These are phyloP conservation scores for Contarinia nasturtii DNA, from an alignment of 1,140 invertebrate species.

Conservation along the genomic window DNA sequence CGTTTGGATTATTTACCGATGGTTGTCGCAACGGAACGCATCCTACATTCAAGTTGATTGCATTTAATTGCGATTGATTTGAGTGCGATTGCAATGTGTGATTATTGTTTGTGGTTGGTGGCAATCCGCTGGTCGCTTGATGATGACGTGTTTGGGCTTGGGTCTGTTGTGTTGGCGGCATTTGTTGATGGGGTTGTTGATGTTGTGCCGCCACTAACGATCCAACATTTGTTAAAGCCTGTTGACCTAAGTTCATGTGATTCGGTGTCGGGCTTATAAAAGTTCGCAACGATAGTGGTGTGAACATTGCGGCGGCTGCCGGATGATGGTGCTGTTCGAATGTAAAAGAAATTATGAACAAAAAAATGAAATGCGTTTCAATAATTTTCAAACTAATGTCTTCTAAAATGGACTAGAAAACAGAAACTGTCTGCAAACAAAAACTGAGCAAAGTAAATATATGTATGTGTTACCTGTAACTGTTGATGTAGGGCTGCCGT, in stretches of 20 bases:
- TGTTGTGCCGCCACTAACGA: neutral
- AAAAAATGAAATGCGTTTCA: too few species aligned
- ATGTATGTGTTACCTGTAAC: neutral
- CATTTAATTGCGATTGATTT: constrained; percentile 6
- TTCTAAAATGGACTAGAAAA: too few species aligned
- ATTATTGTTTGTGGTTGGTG: neutral
- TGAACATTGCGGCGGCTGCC: constrained; percentile 8
- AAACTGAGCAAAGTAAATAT: too few species aligned
- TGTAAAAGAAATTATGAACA: neutral
- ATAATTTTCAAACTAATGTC: too few species aligned
- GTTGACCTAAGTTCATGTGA: constrained; percentile 4
- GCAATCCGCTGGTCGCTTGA: too few species aligned
- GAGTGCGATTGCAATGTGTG: neutral
- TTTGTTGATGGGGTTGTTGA: neutral
- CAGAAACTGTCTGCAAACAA: too few species aligned
- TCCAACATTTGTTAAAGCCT: neutral
- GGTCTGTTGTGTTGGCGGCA: neutral
- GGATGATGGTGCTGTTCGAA: constrained; percentile 5
- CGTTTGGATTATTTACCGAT: neutral
- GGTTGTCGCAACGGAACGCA: constrained; percentile 7
- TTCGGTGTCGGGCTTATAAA: constrained; percentile 5
- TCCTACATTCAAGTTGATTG: constrained; percentile 8
- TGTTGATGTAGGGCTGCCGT: constrained; percentile 2
- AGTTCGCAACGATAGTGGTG: constrained; percentile 6
- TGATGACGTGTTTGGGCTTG: neutral